phyloP scores from a whole-genome alignment of 1,140 invertebrate species.

The Saccostrea cuccullata region DNA sequence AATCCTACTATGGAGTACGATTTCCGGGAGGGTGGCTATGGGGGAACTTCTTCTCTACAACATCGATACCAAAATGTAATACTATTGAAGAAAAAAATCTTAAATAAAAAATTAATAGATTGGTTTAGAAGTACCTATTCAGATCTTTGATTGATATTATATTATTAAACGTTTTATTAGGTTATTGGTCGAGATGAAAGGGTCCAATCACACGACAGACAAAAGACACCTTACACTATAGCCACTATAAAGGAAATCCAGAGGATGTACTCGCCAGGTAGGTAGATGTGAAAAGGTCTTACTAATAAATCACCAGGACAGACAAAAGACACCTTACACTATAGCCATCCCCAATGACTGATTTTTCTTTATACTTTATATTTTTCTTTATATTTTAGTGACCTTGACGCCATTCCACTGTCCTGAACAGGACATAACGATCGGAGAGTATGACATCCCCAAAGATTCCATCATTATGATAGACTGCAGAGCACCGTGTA shows the following conservation, averaged over 20 bases:
- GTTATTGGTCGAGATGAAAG: background rate
- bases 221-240: background rate
- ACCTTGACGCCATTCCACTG: background rate
- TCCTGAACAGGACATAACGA: slow-evolving; percentile 5
- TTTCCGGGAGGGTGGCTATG: too few species aligned
- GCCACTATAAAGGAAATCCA: slow-evolving; percentile 25
- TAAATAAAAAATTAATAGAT: too few species aligned
- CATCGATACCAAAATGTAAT: too few species aligned
- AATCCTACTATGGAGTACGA: too few species aligned
- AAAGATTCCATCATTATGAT: slow-evolving; percentile 7
- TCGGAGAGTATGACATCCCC: background rate
- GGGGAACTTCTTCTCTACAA: too few species aligned
- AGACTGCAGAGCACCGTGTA: background rate
- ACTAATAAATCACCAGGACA: background rate
- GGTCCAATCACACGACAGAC: background rate
- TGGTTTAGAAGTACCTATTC: too few species aligned
- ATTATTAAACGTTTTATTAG: background rate
- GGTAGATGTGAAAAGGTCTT: background rate
- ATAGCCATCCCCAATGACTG: too few species aligned
- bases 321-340: too few species aligned
- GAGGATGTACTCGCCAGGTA: slow-evolving; percentile 14
- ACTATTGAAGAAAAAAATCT: too few species aligned
- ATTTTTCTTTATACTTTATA: too few species aligned
- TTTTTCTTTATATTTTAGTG: background rate
- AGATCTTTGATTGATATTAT: background rate